phyloP scores from a whole-genome alignment of 2,797 vertebrate species.

The Hippocampus kuda region DNA sequence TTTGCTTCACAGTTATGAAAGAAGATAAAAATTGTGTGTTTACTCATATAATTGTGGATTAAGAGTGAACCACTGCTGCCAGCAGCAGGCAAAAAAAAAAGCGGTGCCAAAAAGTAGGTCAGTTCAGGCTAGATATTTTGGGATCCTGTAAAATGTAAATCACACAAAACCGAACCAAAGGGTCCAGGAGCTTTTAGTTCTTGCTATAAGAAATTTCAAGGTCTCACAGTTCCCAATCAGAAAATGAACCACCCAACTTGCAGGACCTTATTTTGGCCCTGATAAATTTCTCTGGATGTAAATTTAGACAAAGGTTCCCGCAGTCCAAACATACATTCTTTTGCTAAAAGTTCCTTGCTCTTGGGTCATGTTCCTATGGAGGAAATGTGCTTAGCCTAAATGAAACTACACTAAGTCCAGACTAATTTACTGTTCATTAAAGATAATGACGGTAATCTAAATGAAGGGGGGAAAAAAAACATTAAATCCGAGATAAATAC shows the following conservation, averaged over 20 bases:
- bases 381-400: background rate
- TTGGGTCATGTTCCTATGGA: background rate
- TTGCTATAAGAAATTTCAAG: too few relatives aligned
- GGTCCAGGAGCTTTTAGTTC: too few relatives aligned
- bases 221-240: too few relatives aligned
- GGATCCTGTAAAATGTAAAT: too few relatives aligned
- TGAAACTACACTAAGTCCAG: background rate
- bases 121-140: background rate
- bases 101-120: background rate
- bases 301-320: background rate
- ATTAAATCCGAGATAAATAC: constrained; percentile 5
- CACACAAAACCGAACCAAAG: too few relatives aligned
- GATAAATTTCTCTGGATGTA: background rate
- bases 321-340: background rate
- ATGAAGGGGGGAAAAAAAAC: background rate
- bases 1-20: background rate
- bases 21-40: background rate
- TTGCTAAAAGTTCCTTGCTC: background rate
- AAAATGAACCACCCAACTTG: too few relatives aligned
- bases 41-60: background rate
- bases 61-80: background rate
- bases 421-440: background rate
- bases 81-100: background rate
- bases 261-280: too few relatives aligned
- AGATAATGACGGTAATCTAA: background rate